These are phyloP conservation scores for Polymixis flavicincta DNA, from an alignment of 2,888 invertebrate genomes.

Conservation along the genomic window DNA sequence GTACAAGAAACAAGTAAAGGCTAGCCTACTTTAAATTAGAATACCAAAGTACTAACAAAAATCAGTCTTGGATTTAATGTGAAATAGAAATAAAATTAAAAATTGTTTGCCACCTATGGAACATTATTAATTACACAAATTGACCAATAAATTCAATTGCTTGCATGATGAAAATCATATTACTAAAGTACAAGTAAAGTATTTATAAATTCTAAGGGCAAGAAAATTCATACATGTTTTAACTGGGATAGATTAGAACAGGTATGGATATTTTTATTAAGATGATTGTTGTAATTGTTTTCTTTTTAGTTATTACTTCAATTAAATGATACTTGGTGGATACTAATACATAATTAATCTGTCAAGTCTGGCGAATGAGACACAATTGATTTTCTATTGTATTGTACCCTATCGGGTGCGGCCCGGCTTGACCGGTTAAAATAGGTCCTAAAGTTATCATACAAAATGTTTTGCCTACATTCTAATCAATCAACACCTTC, in stretches of 20 bases:
- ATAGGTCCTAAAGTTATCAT: constrained; percentile 61
- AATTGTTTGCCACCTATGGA: constrained; percentile 34
- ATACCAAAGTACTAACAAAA: constrained; percentile 69
- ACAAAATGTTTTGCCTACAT: constrained; percentile 64
- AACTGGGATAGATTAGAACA: constrained; percentile 23
- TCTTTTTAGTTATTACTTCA: constrained; percentile 19
- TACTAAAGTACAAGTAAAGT: constrained; percentile 37
- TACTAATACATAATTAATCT: constrained; percentile 47
- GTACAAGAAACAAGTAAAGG: constrained; percentile 39
- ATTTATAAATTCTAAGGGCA: constrained; percentile 24
- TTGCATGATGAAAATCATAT: constrained; percentile 40
- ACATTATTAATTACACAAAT: constrained; percentile 56
- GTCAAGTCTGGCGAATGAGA: too few species aligned
- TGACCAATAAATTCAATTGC: constrained; percentile 57
- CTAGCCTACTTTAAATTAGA: constrained; percentile 60
- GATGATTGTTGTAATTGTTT: background rate
- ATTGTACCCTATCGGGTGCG: too few species aligned
- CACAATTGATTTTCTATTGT: too few species aligned
- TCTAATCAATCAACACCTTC: constrained; percentile 61
- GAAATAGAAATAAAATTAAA: constrained; percentile 42
- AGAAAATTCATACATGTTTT: constrained; percentile 23
- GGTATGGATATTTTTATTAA: background rate
- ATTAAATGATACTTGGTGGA: constrained; percentile 40
- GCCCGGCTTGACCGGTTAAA: too few species aligned
- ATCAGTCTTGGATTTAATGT: constrained; percentile 74